These are phyloP conservation scores for Petrocephalus microphthalmus DNA, from an alignment of 2,113 vertebrate genomes.

Conservation along the genomic window DNA sequence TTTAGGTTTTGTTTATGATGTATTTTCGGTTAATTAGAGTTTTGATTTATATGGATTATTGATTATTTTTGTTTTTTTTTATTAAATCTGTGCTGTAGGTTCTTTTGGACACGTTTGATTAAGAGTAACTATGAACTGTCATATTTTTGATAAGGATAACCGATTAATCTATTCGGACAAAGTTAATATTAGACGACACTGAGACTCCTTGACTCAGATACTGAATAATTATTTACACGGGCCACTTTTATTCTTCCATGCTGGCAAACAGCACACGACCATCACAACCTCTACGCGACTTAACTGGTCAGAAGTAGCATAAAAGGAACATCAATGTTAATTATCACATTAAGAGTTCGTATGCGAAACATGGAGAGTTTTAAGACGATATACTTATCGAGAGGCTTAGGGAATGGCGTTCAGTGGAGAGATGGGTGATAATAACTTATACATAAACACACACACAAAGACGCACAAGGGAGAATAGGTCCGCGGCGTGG, in stretches of 20 bases:
- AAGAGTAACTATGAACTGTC: not conserved
- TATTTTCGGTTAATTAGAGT: not conserved
- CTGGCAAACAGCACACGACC: not conserved
- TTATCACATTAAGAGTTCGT: not conserved
- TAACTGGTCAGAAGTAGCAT: not conserved
- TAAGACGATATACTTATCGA: not conserved
- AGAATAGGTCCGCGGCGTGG: conserved; percentile 4
- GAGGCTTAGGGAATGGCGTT: not conserved
- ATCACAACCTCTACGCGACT: not conserved
- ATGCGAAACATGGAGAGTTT: not conserved
- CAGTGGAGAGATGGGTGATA: not conserved
- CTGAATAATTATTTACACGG: not conserved
- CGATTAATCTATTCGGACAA: not conserved
- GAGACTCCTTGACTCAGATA: not conserved
- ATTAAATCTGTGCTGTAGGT: not conserved
- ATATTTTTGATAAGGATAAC: not conserved
- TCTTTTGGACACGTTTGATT: not conserved
- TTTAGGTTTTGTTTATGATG: not conserved
- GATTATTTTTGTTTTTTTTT: not conserved
- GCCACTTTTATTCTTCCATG: not conserved
- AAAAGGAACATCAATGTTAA: not conserved
- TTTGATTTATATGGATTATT: not conserved
- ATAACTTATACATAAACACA: not conserved
- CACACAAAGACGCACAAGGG: not conserved
- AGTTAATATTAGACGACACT: not conserved